Percentiles rank a stretch among this genome's conserved stretches.
Conservation (phyloP, 2,113 vertebrate species). For the Thermophis baileyi region DNA sequence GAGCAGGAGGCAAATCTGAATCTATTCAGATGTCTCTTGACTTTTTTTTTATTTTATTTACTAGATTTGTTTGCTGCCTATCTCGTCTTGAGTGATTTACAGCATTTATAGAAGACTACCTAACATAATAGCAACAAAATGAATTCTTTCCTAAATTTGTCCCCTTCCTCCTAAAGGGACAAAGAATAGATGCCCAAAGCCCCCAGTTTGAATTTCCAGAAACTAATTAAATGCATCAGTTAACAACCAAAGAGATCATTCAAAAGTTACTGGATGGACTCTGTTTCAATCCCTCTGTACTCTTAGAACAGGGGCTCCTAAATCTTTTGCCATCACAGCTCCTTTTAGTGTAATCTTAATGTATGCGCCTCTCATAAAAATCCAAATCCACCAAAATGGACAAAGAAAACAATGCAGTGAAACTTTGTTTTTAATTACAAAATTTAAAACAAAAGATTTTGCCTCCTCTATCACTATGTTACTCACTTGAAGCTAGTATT, state of each 20-base stretch:
- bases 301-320: background rate
- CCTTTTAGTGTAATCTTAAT: background rate
- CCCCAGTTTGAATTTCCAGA: background rate
- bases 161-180: background rate
- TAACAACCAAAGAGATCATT: background rate
- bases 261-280: background rate
- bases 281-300: background rate
- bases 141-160: no score
- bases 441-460: background rate
- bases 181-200: no score
- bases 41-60: background rate
- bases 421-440: background rate
- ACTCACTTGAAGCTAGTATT: background rate
- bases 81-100: background rate
- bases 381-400: background rate
- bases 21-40: background rate
- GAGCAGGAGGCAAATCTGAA: background rate
- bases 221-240: background rate
- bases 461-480: background rate
- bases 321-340: background rate
- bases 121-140: background rate
- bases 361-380: background rate
- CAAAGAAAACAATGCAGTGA: background rate
- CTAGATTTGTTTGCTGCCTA: background rate
- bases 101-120: background rate